A percentile compares a stretch with the other conserved stretches of the same genome.
These are phyloP conservation scores for Rhamphomyia laevipes DNA, from an alignment of 2,888 invertebrate genomes.

Conservation along the genomic window DNA sequence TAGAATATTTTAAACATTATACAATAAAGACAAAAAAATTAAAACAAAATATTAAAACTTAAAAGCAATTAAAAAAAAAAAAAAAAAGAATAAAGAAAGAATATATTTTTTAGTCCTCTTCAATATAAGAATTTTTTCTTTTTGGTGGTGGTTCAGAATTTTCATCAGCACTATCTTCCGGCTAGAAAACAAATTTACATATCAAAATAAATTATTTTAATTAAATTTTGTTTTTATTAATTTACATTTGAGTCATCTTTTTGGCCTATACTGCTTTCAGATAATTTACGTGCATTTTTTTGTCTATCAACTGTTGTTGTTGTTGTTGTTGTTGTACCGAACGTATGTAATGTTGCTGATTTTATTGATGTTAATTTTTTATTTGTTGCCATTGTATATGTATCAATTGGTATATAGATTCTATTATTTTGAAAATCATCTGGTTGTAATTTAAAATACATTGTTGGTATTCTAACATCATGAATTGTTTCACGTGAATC, in stretches of 20 bases:
- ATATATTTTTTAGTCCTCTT: neutral
- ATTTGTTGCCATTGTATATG: slow-evolving; percentile 21
- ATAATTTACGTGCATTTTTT: slow-evolving; percentile 9
- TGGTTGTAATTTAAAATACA: slow-evolving; percentile 74
- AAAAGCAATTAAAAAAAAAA: neutral
- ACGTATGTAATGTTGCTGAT: slow-evolving; percentile 13
- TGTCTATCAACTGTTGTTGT: slow-evolving; percentile 10
- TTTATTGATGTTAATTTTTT: slow-evolving; percentile 16
- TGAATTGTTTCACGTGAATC: slow-evolving; percentile 82
- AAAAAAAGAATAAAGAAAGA: no score
- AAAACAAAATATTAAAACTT: no score
- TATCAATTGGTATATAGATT: slow-evolving; percentile 69
- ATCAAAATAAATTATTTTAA: slow-evolving; percentile 10
- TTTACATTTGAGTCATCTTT: neutral
- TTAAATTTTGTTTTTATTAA: slow-evolving; percentile 3
- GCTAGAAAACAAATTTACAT: no score
- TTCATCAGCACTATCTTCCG: slow-evolving; percentile 6
- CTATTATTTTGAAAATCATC: slow-evolving; percentile 61
- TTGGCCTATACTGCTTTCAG: neutral
- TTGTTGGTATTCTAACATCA: slow-evolving; percentile 75
- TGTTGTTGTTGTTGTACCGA: slow-evolving; percentile 2
- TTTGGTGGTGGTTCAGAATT: neutral
- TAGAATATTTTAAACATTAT: no score
- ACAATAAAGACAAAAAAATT: no score
- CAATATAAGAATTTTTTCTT: neutral